A percentile compares a stretch with the other conserved stretches of the same genome.
phyloP scores from a whole-genome alignment of 1,140 invertebrate genomes.

The Dinoponera quadriceps region DNA sequence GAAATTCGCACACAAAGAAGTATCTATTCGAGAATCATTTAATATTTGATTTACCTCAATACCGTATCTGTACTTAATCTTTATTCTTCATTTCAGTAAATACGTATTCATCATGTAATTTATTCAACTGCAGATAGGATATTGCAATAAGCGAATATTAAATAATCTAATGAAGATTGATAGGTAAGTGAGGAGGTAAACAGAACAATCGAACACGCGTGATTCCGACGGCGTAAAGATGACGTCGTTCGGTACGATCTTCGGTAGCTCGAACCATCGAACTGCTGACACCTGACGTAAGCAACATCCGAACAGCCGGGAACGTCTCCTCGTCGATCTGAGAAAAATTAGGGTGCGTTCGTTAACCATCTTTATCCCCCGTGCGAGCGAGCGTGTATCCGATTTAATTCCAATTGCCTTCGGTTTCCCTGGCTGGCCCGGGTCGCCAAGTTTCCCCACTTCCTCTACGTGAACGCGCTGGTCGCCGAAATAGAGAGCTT shows the following conservation, averaged over 20 bases:
- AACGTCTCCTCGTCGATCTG: neutral
- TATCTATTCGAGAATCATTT: no score
- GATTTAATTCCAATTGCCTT: conserved; percentile 1
- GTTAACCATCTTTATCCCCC: conserved; percentile 1
- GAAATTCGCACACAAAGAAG: no score
- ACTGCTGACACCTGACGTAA: no score
- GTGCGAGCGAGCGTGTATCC: neutral
- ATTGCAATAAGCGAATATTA: no score
- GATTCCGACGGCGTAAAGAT: neutral
- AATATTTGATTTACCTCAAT: no score
- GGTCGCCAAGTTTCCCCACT: conserved; percentile 4
- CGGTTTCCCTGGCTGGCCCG: neutral
- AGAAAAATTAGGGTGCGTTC: conserved; percentile 15
- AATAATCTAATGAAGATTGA: no score
- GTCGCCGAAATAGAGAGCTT: neutral
- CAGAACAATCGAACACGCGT: neutral
- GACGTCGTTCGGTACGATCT: neutral
- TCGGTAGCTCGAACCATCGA: neutral
- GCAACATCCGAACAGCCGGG: neutral
- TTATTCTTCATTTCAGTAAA: no score
- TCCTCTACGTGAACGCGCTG: neutral
- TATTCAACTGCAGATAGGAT: no score
- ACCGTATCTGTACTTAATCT: no score
- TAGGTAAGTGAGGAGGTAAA: no score
- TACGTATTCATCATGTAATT: no score